Percentiles rank a stretch among this genome's conserved stretches.
Evolutionary conservation across 2,113 vertebrate genomes (phyloP).

Genomic region (Carassius auratus): DNA sequence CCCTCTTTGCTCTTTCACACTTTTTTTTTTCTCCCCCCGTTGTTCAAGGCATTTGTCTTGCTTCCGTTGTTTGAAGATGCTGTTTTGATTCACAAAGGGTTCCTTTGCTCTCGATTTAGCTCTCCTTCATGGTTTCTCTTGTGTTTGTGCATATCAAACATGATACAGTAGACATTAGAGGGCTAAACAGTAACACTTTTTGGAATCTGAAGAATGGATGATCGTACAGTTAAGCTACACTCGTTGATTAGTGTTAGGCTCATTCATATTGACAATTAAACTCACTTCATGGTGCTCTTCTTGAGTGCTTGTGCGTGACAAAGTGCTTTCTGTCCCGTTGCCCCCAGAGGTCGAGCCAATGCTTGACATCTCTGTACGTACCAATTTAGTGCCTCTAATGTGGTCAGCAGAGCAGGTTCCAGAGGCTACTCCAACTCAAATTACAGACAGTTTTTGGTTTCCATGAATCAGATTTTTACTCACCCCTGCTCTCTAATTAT

Average conservation of each 20-base stretch:
- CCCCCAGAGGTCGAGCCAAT: conserved; percentile 24
- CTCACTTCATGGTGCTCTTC: background rate
- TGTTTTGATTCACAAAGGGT: conserved; percentile 4
- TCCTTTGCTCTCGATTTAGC: conserved; percentile 4
- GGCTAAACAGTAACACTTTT: no score
- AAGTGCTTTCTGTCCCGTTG: background rate
- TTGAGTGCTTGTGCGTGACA: background rate
- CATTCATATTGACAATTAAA: no score
- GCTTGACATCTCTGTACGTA: conserved; percentile 39
- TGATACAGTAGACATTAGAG: no score
- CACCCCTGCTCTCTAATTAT: conserved; percentile 60
- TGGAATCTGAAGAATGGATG: no score
- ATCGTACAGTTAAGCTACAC: no score
- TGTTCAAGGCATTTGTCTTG: background rate
- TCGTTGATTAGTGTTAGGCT: no score
- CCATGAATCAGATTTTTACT: conserved; percentile 60
- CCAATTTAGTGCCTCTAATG: conserved; percentile 56
- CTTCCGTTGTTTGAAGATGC: background rate
- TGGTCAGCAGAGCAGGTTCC: conserved; percentile 46
- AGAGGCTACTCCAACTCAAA: conserved; percentile 53
- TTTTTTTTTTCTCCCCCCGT: background rate
- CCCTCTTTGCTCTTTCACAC: background rate
- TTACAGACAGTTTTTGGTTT: conserved; percentile 59
- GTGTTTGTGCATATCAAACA: no score
- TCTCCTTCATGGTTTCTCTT: no score